Base-by-base conservation (phyloP, 2,113 vertebrate species). In the Macaca mulatta region DNA sequence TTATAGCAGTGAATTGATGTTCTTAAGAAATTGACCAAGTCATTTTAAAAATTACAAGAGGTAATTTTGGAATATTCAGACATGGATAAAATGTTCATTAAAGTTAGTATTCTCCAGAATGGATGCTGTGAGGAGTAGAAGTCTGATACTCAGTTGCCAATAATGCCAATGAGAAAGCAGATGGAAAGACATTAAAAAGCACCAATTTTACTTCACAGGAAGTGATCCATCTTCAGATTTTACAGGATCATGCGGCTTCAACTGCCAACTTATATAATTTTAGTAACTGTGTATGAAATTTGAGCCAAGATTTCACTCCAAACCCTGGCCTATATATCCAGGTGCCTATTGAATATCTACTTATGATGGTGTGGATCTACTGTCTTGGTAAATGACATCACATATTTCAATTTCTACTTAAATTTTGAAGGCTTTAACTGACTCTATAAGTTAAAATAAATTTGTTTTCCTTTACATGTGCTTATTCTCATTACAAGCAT, bases 401-500 rank as follows among this genome's bases (percentile, higher is more conserved):
- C 1, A 35, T 97, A 95, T 96, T 96, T 97, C 81, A 86, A 96
- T 97, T 96, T 98, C 87, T 64, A 84, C 18, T 97, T 92, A 97
- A 96, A 90, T 95, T 91, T 95, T 92, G 94, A 95, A 96, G n/a
- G 64, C 59, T 95, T 81, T 97, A 94, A 95, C 70, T 98, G 85
- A 75, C 96, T 98, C 85, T 97, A 43, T 96, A 85, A 97, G 95
- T 97, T 98, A 98, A 97, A 95, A 97, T 94, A 92, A 97, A 91
- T 98, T 95, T 97, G 79, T 25, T 10, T 98, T 97, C 94, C 78
- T 98, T 98, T 95, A 98, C 97, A 97, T 98, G 95, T 96, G 97
- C 95, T 97, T 98, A 98, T 98, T 98, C 91, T 69, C 94, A 88
- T 97, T 97, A 98, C 69, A 96, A 98, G 84, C 96, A 82, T 98